Conservation (phyloP, 2,888 invertebrate species). For the Exocentrus adspersus region DNA sequence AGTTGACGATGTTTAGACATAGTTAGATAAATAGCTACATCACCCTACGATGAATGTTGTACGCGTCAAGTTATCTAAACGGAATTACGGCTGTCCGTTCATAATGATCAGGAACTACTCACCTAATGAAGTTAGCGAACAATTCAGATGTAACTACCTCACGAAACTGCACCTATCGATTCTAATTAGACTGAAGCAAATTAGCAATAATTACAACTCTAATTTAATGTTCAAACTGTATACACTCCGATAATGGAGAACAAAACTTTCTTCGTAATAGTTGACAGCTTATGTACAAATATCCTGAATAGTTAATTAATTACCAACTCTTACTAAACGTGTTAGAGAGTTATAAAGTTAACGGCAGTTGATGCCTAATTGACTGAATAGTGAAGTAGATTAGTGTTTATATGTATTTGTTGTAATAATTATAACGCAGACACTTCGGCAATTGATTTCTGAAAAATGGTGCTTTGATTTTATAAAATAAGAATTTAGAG, state of each 20-base stretch:
- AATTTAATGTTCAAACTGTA: neutral
- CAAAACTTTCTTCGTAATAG: neutral
- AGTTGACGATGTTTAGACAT: too few species aligned
- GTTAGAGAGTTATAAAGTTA: too few species aligned
- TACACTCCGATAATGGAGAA: neutral
- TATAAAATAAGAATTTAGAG: too few species aligned
- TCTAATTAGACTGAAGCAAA: slow-evolving; percentile 39
- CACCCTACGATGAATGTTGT: too few species aligned
- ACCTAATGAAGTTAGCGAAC: slow-evolving; percentile 2
- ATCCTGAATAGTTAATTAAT: neutral
- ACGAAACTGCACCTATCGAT: slow-evolving; percentile 36
- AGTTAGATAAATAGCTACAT: neutral
- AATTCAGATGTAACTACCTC: slow-evolving; percentile 4
- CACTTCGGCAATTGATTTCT: too few species aligned
- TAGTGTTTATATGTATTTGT: too few species aligned
- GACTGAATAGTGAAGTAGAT: too few species aligned
- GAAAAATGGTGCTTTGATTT: too few species aligned
- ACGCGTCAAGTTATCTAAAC: neutral
- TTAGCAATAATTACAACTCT: slow-evolving; percentile 37
- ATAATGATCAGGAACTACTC: slow-evolving; percentile 10
- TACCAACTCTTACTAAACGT: neutral
- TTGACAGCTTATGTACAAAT: neutral
- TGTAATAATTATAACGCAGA: too few species aligned
- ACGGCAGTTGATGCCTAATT: too few species aligned
- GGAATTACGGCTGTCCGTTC: slow-evolving; percentile 1